phyloP scores from a whole-genome alignment of 2,888 invertebrate genomes.

The Trypoxylon attenuatum region DNA sequence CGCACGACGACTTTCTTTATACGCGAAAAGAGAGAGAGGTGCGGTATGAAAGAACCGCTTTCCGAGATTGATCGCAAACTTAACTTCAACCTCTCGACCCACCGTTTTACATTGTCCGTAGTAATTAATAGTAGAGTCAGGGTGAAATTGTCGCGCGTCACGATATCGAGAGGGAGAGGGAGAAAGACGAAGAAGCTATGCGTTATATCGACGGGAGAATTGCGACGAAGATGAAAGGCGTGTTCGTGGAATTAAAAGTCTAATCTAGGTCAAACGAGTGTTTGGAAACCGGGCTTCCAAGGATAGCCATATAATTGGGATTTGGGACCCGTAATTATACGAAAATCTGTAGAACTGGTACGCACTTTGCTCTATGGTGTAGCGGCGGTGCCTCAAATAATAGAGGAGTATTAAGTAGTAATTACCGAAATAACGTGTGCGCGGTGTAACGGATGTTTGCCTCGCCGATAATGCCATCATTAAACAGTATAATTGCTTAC shows the following conservation, averaged over 20 bases:
- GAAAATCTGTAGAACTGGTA: constrained; percentile 41
- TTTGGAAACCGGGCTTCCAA: not conserved
- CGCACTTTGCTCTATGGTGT: constrained; percentile 45
- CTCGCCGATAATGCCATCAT: constrained; percentile 62
- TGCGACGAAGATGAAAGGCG: not conserved
- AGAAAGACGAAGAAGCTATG: no score
- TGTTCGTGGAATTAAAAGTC: not conserved
- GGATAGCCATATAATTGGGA: not conserved
- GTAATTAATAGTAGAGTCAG: not conserved
- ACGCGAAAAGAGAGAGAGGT: constrained; percentile 32
- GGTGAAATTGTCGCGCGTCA: constrained; percentile 1
- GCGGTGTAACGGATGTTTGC: constrained; percentile 64
- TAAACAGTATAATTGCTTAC: constrained; percentile 69
- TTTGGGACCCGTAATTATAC: constrained; percentile 39
- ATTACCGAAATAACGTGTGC: constrained; percentile 66
- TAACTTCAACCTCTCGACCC: constrained; percentile 15
- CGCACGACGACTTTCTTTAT: constrained; percentile 34
- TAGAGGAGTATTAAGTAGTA: constrained; percentile 55
- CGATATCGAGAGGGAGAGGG: not conserved
- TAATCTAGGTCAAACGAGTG: not conserved
- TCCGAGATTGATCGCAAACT: constrained; percentile 40
- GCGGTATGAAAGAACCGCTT: constrained; percentile 9
- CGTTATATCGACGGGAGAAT: not conserved
- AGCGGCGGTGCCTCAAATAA: constrained; percentile 35
- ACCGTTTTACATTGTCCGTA: not conserved